Evolutionary conservation across 2,797 vertebrate species (phyloP).

Genomic region (Sciurus carolinensis): DNA sequence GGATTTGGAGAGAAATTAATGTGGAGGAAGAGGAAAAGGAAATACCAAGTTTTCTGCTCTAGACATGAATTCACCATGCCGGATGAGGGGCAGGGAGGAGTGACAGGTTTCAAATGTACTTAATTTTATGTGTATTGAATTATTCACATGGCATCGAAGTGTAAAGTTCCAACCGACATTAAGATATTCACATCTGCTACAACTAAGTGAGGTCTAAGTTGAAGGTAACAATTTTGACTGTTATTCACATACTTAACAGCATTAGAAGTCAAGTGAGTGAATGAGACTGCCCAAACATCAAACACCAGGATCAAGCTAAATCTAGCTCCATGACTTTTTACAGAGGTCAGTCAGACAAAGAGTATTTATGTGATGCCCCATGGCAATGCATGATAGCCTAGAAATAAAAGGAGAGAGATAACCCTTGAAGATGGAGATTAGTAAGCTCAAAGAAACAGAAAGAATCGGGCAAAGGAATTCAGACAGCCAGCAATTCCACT

Average conservation of each 20-base stretch:
- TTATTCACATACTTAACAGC: background rate
- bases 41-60: background rate
- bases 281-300: background rate
- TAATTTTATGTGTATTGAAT: constrained; percentile 8
- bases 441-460: background rate
- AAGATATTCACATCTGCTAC: background rate
- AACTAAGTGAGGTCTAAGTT: background rate
- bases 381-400: background rate
- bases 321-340: background rate
- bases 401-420: background rate
- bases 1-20: constrained; percentile 4
- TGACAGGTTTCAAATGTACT: background rate
- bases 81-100: background rate
- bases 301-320: background rate
- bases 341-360: background rate
- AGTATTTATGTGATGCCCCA: background rate
- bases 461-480: constrained; percentile 7
- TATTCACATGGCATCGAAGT: background rate
- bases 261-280: background rate
- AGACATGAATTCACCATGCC: background rate
- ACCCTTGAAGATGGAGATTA: background rate
- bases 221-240: background rate
- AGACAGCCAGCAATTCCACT: background rate
- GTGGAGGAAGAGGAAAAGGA: background rate
- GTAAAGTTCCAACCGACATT: background rate